Evolutionary conservation across 2,113 vertebrate species (phyloP).

Genomic region (Oostethus manadensis): DNA sequence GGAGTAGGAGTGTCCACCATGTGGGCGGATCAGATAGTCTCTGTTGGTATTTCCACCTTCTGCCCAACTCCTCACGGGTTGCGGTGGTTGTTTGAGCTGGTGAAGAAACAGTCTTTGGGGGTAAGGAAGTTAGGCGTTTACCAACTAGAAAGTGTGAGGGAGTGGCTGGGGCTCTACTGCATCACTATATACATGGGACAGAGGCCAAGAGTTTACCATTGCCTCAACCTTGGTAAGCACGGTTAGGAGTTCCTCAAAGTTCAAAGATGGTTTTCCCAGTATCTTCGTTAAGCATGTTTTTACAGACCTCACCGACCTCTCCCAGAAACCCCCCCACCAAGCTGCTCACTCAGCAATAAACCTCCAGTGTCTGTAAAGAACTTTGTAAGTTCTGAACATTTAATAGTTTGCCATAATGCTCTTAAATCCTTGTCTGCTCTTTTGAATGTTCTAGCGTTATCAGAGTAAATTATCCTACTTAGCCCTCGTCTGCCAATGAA

Average conservation of each 20-base stretch:
- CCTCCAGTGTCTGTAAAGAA: slow-evolving; percentile 7
- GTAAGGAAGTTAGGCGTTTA: slow-evolving; percentile 2
- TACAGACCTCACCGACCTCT: slow-evolving; percentile 13
- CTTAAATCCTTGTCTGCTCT: slow-evolving; percentile 16
- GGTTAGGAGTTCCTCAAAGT: slow-evolving; percentile 6
- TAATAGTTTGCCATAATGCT: slow-evolving; percentile 7
- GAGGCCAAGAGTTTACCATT: slow-evolving; percentile 5
- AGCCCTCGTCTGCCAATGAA: slow-evolving; percentile 3
- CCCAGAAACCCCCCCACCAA: slow-evolving; percentile 18
- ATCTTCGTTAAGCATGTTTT: slow-evolving; percentile 1
- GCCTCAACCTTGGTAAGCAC: not conserved
- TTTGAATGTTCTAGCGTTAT: slow-evolving; percentile 11
- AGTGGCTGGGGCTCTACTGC: slow-evolving; percentile 7
- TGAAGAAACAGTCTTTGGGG: not conserved
- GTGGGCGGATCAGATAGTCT: not conserved
- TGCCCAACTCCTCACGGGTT: not conserved
- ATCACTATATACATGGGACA: not conserved
- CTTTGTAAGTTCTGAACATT: not conserved
- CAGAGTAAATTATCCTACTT: slow-evolving; percentile 9
- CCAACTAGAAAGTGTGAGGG: slow-evolving; percentile 13
- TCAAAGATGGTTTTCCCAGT: not conserved
- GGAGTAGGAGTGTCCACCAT: not conserved
- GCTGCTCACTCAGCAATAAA: slow-evolving; percentile 3
- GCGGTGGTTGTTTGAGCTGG: not conserved
- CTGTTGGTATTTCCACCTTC: not conserved